A percentile compares a stretch with the other conserved stretches of the same genome.
phyloP scores from a whole-genome alignment of 2,113 vertebrate species.

The Hystrix cristata region DNA sequence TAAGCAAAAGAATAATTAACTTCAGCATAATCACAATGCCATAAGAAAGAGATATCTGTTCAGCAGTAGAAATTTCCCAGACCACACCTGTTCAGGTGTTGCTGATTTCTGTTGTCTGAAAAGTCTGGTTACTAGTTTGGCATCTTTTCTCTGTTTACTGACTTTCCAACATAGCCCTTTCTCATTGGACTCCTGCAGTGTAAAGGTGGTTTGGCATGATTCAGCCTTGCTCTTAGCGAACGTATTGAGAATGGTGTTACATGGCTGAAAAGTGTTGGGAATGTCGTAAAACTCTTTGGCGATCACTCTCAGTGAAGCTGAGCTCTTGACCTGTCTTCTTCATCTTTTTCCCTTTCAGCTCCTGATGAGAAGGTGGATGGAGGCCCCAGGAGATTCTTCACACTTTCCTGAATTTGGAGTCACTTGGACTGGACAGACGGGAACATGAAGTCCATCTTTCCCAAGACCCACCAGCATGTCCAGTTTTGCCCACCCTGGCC shows the following conservation, averaged over 20 bases:
- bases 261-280: not conserved
- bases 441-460: not conserved
- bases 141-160: too few species aligned
- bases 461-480: not conserved
- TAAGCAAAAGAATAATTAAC: conserved; percentile 16
- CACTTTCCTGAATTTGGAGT: not conserved
- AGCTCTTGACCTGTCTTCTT: rapidly evolving
- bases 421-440: rapidly evolving
- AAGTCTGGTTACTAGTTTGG: not conserved
- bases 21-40: not conserved
- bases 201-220: not conserved
- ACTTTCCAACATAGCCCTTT: not conserved
- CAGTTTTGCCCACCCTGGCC: not conserved
- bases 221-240: too few species aligned
- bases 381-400: not conserved
- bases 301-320: not conserved
- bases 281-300: not conserved
- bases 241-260: rapidly evolving
- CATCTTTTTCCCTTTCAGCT: not conserved
- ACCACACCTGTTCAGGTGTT: not conserved
- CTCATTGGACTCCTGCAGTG: not conserved
- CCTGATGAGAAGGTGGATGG: not conserved
- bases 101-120: not conserved
- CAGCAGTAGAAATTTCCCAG: not conserved
- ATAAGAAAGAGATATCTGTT: not conserved